Conservation (phyloP, 2,797 vertebrate species). For the Fistularia tabacaria region DNA sequence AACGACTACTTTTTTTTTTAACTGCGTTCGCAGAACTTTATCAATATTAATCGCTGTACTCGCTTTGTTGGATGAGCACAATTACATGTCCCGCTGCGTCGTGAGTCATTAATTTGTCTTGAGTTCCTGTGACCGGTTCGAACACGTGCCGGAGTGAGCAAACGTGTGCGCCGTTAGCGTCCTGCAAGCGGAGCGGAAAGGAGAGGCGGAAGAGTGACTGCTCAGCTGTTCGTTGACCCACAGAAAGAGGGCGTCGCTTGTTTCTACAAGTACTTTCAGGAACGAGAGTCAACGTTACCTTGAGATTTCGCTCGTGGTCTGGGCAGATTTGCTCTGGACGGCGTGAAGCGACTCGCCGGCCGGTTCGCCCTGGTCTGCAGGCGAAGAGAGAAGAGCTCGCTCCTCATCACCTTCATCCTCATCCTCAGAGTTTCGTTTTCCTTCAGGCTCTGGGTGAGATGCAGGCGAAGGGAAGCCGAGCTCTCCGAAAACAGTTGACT, state of each 20-base stretch:
- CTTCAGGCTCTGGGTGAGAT: slow-evolving; percentile 66
- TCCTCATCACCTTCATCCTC: slow-evolving; percentile 70
- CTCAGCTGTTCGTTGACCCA: too few relatives aligned
- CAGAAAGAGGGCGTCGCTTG: neutral
- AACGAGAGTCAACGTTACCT: slow-evolving; percentile 34
- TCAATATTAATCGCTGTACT: too few relatives aligned
- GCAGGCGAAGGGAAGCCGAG: slow-evolving; percentile 58
- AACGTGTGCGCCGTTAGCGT: too few relatives aligned
- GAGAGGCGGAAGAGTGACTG: too few relatives aligned
- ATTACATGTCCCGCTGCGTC: too few relatives aligned
- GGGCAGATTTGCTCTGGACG: slow-evolving; percentile 23
- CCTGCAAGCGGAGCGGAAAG: too few relatives aligned
- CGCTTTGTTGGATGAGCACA: too few relatives aligned
- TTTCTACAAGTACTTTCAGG: neutral
- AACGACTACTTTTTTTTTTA: too few relatives aligned
- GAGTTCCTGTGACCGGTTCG: too few relatives aligned
- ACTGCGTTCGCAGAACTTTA: too few relatives aligned
- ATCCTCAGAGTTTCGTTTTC: slow-evolving; percentile 69
- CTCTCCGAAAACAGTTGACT: slow-evolving; percentile 69
- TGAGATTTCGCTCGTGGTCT: slow-evolving; percentile 48
- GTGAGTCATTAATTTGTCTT: too few relatives aligned
- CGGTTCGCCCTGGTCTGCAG: slow-evolving; percentile 62
- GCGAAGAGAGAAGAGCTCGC: slow-evolving; percentile 66
- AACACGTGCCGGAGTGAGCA: too few relatives aligned
- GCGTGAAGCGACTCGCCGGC: slow-evolving; percentile 54